Percentiles rank a stretch among this genome's conserved stretches.
Conservation (phyloP, 2,797 vertebrate genomes). For the Sebastes kiyomatsui region DNA sequence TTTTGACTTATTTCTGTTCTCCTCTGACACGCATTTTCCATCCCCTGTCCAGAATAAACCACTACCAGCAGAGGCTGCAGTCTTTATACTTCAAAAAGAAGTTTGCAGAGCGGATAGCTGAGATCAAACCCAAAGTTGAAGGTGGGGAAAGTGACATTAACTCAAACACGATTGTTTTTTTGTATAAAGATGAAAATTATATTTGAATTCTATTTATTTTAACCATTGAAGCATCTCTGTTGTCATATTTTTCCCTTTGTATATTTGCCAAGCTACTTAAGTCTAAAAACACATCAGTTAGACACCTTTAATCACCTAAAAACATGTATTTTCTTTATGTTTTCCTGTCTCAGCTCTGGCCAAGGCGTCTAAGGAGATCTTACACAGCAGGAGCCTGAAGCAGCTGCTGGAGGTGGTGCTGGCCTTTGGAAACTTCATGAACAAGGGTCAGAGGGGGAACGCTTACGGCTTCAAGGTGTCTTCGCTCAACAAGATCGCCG, state of each 20-base stretch:
- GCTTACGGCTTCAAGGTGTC: constrained; percentile 98
- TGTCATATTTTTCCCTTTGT: neutral
- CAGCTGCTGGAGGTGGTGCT: constrained; percentile 97
- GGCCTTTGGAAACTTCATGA: constrained; percentile 99
- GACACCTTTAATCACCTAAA: neutral
- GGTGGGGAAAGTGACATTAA: constrained; percentile 71
- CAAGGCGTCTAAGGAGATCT: constrained; percentile 90
- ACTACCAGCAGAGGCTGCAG: constrained; percentile 96
- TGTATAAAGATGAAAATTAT: neutral
- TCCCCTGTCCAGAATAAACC: constrained; percentile 89
- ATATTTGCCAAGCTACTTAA: neutral
- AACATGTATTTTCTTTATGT: neutral
- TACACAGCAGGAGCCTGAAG: constrained; percentile 91
- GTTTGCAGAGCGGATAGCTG: constrained; percentile 96
- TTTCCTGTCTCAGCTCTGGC: constrained; percentile 83
- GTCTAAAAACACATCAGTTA: neutral
- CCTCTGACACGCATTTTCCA: constrained; percentile 47
- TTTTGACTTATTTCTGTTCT: constrained; percentile 38
- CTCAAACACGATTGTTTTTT: neutral
- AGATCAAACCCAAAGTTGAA: constrained; percentile 98
- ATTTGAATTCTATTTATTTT: neutral
- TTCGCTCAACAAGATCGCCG: constrained; percentile 98
- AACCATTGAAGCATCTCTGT: neutral
- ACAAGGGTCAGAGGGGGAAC: constrained; percentile 98
- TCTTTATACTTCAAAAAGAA: constrained; percentile 99